Evolutionary conservation across 2,888 invertebrate genomes (phyloP).

Genomic region (Argyra leucocephala): DNA sequence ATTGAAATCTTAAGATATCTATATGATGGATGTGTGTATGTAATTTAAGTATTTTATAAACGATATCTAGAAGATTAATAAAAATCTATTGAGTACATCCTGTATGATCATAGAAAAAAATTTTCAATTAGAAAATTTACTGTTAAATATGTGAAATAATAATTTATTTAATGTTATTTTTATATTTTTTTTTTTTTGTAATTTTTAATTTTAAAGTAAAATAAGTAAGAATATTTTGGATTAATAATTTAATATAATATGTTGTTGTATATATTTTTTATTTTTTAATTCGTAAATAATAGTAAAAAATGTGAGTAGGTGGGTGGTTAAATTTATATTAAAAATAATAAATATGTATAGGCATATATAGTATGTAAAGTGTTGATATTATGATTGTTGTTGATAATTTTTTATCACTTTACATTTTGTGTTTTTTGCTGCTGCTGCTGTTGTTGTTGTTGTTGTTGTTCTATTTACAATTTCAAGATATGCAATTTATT

Average conservation of each 20-base stretch:
- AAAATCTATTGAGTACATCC: constrained; percentile 2
- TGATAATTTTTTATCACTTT: not conserved
- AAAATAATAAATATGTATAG: not conserved
- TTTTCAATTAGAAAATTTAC: not conserved
- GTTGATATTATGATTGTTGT: not conserved
- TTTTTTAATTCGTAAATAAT: constrained; percentile 1
- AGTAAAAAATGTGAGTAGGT: not conserved
- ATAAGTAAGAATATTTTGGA: too few species aligned
- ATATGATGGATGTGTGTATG: not conserved
- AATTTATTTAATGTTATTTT: not conserved
- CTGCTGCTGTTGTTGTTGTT: not conserved
- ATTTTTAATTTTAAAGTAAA: not conserved
- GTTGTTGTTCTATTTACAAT: too few species aligned
- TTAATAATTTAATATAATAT: too few species aligned
- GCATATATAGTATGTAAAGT: not conserved
- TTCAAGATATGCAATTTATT: not conserved
- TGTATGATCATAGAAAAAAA: not conserved
- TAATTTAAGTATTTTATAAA: not conserved
- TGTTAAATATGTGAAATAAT: not conserved
- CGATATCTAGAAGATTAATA: not conserved
- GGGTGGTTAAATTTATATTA: not conserved
- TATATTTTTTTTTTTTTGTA: not conserved
- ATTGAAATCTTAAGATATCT: too few species aligned
- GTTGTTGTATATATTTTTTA: too few species aligned
- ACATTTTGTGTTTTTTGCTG: not conserved